phyloP scores from a whole-genome alignment of 2,113 vertebrate genomes.

The Meles meles region DNA sequence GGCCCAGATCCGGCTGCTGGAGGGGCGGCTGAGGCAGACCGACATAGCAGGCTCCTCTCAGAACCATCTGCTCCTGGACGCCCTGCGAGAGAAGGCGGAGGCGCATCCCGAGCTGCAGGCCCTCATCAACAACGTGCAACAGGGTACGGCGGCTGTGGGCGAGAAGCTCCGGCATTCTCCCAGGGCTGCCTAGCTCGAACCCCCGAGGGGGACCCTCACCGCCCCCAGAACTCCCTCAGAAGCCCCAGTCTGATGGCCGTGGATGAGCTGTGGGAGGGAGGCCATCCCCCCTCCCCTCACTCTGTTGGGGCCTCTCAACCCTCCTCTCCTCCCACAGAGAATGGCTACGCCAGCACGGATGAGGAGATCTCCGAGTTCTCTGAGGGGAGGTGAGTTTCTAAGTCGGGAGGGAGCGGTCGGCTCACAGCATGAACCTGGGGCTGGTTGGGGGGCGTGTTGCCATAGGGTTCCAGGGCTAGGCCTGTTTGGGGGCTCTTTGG shows the following conservation, averaged over 20 bases:
- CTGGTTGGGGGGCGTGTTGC: neutral
- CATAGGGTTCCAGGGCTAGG: neutral
- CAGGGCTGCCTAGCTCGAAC: neutral
- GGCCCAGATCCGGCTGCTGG: constrained; percentile 93
- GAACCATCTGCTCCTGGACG: constrained; percentile 93
- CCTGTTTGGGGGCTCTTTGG: neutral
- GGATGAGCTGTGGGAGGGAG: neutral
- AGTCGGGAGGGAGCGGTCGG: fast-evolving
- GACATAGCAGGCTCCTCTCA: constrained; percentile 90
- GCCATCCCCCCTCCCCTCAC: fast-evolving
- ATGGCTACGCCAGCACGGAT: constrained; percentile 94
- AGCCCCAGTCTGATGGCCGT: neutral
- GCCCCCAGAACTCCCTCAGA: neutral
- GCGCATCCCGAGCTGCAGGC: constrained; percentile 93
- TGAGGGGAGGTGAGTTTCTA: constrained; percentile 89
- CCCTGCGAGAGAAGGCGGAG: constrained; percentile 94
- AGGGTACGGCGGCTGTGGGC: constrained; percentile 82
- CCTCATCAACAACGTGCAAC: constrained; percentile 93
- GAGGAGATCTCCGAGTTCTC: constrained; percentile 96
- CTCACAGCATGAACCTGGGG: fast-evolving
- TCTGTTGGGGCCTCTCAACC: neutral
- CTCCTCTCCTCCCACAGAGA: constrained; percentile 83
- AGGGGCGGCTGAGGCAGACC: constrained; percentile 92
- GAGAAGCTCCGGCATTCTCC: fast-evolving
- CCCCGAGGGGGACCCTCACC: too few relatives aligned